Evolutionary conservation across 2,888 invertebrate genomes (phyloP), one percentile per base, ranked within the genome.

Genomic region (Chorisops tibialis): DNA sequence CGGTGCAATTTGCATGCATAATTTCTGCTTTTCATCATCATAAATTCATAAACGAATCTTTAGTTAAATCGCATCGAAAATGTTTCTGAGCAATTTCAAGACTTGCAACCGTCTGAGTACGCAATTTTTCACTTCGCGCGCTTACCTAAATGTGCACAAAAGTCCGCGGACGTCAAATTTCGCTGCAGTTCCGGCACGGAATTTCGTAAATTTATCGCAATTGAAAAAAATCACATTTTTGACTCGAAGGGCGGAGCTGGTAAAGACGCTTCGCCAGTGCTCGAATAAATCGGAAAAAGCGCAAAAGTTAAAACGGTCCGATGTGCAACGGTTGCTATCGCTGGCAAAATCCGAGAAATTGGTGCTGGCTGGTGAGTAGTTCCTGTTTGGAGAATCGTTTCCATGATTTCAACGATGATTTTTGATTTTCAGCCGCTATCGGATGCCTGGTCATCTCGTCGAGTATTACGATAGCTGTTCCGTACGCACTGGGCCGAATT

Each of bases 401-500:
- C n/a, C 11, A 30, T 50, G 49, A 50, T 60, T 49, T 52, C 54
- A 16, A 35, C 12, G 48, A 35, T n/a, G 9, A 50, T 24, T 61
- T 65, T 35, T 38, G 37, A n/a, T 18, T 85, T 79, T 47, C 79
- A 89, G 95, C 89, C 79, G 97, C 94, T 38, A 84, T 97, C 67
- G 80, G 85, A 9, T 85, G 96, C 59, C 81, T 98, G 45, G 70
- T 93, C 12, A 81, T 97, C 51, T 96, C 96, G 0, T 96, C 96
- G 68, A 81, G 87, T 62, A 93, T 98, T 2, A 92, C 96, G 11
- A 94, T 98, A 90, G 87, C 91, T 11, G 88, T 97, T 16, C 98
- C 98, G 1, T 96, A 92, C 77, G 91, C 92, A 64, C 82, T 98
- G 65, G 98, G 98, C 4, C 91, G 90, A 80, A 87, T 97, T 19